Percentiles rank a stretch among this genome's conserved stretches.
Conservation (phyloP, 2,113 vertebrate species). For the Bubo blakistoni region DNA sequence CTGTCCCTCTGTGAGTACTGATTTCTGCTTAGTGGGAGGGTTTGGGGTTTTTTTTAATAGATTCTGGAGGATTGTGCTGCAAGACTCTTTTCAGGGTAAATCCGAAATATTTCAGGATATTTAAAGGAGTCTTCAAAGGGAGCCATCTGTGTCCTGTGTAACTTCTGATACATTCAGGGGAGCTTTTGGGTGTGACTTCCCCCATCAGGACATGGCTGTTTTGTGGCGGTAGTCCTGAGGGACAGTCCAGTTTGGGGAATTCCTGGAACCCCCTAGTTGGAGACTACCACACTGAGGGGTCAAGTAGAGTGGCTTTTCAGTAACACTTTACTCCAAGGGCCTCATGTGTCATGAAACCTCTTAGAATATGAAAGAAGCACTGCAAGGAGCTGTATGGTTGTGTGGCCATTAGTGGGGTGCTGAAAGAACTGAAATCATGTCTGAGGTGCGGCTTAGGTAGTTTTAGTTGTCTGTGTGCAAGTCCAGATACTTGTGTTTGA, state of each 20-base stretch:
- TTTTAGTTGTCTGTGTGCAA: neutral
- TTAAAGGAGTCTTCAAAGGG: neutral
- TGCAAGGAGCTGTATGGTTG: neutral
- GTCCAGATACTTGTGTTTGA: neutral
- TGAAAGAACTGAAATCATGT: neutral
- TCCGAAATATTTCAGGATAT: neutral
- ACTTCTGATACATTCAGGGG: neutral
- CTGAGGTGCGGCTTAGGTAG: neutral
- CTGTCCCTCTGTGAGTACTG: neutral
- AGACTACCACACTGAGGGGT: neutral
- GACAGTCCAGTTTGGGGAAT: neutral
- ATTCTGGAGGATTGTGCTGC: neutral
- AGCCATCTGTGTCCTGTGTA: neutral
- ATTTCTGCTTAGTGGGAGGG: neutral
- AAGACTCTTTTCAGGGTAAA: neutral
- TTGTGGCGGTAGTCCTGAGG: neutral
- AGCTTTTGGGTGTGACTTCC: neutral
- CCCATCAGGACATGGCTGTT: neutral
- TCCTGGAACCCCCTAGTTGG: neutral
- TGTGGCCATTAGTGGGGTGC: neutral
- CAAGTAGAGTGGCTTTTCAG: neutral
- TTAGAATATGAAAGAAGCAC: neutral
- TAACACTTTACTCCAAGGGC: neutral
- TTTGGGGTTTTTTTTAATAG: neutral
- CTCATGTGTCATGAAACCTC: neutral